phyloP scores from a whole-genome alignment of 2,888 invertebrate genomes.

The Lymantria dispar region DNA sequence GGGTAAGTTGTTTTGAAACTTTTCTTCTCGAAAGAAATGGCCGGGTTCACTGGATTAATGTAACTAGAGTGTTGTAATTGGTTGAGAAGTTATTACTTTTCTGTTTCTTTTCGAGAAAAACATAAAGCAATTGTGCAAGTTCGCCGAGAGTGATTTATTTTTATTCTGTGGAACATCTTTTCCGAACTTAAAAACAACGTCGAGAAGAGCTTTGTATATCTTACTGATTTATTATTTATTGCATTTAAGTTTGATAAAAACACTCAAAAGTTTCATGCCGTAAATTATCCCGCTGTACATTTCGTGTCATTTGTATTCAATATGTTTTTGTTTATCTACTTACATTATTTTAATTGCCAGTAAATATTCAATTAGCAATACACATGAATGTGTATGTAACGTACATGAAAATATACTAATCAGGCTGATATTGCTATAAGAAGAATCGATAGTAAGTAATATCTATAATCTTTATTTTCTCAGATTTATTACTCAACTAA shows the following conservation, averaged over 20 bases:
- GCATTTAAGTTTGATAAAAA: slow-evolving; percentile 44
- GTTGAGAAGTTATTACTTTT: slow-evolving; percentile 71
- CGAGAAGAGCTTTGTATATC: slow-evolving; percentile 49
- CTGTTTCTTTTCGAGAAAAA: slow-evolving; percentile 64
- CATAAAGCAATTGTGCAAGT: slow-evolving; percentile 69
- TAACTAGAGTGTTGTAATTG: slow-evolving; percentile 74
- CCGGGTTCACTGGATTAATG: slow-evolving; percentile 65
- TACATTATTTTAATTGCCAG: too few species aligned
- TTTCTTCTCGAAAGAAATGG: slow-evolving; percentile 60
- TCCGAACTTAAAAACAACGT: slow-evolving; percentile 58
- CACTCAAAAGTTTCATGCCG: slow-evolving; percentile 39
- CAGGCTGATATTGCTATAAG: neutral
- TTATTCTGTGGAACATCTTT: slow-evolving; percentile 58
- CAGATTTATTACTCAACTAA: slow-evolving; percentile 30
- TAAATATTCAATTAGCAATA: too few species aligned
- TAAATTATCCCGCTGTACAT: slow-evolving; percentile 31
- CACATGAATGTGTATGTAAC: too few species aligned
- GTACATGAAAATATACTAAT: neutral
- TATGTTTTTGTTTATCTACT: too few species aligned
- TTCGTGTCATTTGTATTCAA: neutral
- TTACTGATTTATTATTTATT: slow-evolving; percentile 58
- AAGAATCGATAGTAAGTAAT: slow-evolving; percentile 21
- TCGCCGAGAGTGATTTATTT: slow-evolving; percentile 62
- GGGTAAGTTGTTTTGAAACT: slow-evolving; percentile 69
- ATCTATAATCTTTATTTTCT: slow-evolving; percentile 22